Evolutionary conservation across 1,140 invertebrate species (phyloP).

Genomic region (Drosophila tropicalis): DNA sequence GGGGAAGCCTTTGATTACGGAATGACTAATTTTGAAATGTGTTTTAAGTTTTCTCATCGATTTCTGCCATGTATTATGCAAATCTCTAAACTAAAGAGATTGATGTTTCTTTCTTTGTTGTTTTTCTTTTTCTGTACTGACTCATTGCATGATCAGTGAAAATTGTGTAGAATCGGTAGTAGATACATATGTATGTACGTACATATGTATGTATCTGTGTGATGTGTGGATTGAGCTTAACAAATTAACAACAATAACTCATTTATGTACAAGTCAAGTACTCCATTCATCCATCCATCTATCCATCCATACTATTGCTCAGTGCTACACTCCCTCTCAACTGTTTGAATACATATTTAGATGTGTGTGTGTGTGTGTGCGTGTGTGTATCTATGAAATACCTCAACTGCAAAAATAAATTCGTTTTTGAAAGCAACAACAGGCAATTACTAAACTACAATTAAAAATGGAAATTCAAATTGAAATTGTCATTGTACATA

Average conservation of each 20-base stretch:
- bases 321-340: conserved; percentile 2
- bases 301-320: background rate
- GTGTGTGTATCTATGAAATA: conserved; percentile 2
- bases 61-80: too few relatives aligned
- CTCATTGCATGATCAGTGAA: too few relatives aligned
- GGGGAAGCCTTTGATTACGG: too few relatives aligned
- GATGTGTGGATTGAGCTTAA: background rate
- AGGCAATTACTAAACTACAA: conserved; percentile 1
- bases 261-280: background rate
- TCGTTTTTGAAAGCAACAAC: background rate
- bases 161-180: too few relatives aligned
- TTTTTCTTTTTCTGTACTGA: too few relatives aligned
- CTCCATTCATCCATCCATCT: background rate
- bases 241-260: conserved; percentile 12
- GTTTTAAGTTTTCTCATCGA: too few relatives aligned
- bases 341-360: background rate
- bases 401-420: conserved; percentile 13
- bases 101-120: too few relatives aligned
- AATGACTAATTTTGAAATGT: too few relatives aligned
- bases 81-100: too few relatives aligned
- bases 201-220: background rate
- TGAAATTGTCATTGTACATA: background rate
- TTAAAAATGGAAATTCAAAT: conserved; percentile 6
- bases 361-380: conserved; percentile 4
- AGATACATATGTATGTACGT: too few relatives aligned